A percentile compares a stretch with the other conserved stretches of the same genome.
These are phyloP conservation scores for Luperina nickerlii DNA, from an alignment of 2,888 invertebrate species.

Conservation along the genomic window DNA sequence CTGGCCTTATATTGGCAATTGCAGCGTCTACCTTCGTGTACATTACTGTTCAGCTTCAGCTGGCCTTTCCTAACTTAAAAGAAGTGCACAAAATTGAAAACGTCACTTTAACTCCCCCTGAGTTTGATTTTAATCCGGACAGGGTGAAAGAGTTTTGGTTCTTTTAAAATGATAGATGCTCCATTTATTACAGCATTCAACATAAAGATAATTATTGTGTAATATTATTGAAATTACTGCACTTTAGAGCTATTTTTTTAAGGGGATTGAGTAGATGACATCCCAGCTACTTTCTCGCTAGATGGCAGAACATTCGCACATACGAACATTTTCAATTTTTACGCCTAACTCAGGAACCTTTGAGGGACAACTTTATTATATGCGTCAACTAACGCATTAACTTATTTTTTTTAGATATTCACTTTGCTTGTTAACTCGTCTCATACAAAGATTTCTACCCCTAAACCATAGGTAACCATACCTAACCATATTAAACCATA, in stretches of 20 bases:
- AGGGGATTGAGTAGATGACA: too few species aligned
- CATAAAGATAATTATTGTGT: background rate
- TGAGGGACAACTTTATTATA: too few species aligned
- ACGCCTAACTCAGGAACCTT: too few species aligned
- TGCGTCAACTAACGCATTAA: too few species aligned
- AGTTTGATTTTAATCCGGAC: constrained; percentile 39
- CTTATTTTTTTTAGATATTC: too few species aligned
- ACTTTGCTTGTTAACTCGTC: too few species aligned
- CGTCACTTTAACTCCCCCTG: constrained; percentile 15
- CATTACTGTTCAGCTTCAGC: constrained; percentile 79
- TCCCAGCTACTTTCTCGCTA: too few species aligned
- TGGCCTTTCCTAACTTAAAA: constrained; percentile 71
- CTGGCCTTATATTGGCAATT: constrained; percentile 70
- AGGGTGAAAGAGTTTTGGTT: constrained; percentile 58
- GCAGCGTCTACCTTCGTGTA: constrained; percentile 79
- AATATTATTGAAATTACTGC: background rate
- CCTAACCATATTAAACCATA: too few species aligned
- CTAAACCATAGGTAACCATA: too few species aligned
- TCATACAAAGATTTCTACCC: too few species aligned
- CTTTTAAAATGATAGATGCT: constrained; percentile 21
- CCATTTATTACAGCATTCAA: background rate
- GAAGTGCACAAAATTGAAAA: constrained; percentile 53
- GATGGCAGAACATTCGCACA: too few species aligned
- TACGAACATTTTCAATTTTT: too few species aligned
- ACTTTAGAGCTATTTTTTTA: background rate